These are phyloP conservation scores for Eidolon helvum DNA, from an alignment of 2,113 vertebrate genomes.

Conservation along the genomic window DNA sequence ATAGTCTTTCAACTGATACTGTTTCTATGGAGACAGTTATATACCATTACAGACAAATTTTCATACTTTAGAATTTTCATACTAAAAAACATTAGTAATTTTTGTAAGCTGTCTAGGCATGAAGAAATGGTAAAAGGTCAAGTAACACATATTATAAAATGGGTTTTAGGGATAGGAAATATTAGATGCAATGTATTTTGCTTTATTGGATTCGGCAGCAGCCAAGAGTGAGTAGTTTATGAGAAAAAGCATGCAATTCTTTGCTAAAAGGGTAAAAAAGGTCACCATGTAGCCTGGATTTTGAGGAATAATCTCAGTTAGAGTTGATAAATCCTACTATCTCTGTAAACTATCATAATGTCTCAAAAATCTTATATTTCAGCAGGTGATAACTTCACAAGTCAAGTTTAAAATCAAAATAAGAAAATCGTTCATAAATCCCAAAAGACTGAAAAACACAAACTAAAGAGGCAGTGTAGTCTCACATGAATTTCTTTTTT, in stretches of 20 bases:
- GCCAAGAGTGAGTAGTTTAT: background rate
- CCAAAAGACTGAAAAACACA: background rate
- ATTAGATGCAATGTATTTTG: background rate
- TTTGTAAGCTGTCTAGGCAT: background rate
- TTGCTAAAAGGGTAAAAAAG: background rate
- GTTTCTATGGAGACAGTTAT: background rate
- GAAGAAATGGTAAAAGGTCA: background rate
- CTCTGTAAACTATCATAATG: background rate
- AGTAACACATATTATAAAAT: background rate
- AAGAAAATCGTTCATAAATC: background rate
- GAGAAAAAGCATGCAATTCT: background rate
- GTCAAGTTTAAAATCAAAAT: background rate
- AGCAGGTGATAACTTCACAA: background rate
- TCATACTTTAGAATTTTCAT: background rate
- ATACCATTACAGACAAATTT: background rate
- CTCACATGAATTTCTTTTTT: background rate
- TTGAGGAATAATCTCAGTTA: background rate
- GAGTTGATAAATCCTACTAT: background rate
- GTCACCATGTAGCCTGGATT: background rate
- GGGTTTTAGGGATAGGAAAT: background rate
- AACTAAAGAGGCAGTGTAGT: background rate
- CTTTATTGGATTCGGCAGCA: background rate
- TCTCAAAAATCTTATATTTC: background rate
- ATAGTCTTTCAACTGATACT: background rate
- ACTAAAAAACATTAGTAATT: background rate